A percentile compares a stretch with the other conserved stretches of the same genome.
Evolutionary conservation across 2,888 invertebrate genomes (phyloP).

Genomic region (Erebia ligea): DNA sequence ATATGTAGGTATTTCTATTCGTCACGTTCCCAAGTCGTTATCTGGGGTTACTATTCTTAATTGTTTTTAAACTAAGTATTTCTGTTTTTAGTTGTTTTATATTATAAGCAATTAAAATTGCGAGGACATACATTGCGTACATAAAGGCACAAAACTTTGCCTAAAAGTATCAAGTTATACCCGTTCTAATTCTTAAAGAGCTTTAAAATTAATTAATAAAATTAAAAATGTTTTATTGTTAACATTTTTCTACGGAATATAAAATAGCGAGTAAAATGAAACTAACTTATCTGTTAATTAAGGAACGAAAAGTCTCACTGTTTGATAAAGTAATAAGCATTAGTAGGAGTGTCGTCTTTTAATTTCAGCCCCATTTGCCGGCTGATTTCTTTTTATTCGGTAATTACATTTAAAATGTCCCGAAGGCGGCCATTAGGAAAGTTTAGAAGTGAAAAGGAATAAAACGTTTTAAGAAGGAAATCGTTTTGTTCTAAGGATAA

Average conservation of each 20-base stretch:
- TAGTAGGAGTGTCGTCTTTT: constrained; percentile 28
- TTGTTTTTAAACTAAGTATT: too few relatives aligned
- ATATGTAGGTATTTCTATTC: too few relatives aligned
- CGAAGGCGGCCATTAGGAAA: constrained; percentile 33
- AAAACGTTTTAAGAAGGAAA: constrained; percentile 32
- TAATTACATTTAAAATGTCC: constrained; percentile 34
- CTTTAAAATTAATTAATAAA: neutral
- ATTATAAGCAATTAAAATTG: too few relatives aligned
- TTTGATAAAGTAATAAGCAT: constrained; percentile 30
- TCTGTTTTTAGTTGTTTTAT: too few relatives aligned
- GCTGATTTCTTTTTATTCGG: constrained; percentile 30
- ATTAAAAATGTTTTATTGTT: constrained; percentile 17
- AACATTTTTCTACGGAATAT: constrained; percentile 7
- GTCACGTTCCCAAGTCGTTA: too few relatives aligned
- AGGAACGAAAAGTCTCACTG: constrained; percentile 19
- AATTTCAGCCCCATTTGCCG: constrained; percentile 28
- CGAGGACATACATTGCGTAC: too few relatives aligned
- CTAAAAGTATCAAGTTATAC: neutral
- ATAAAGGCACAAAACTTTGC: neutral
- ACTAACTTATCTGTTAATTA: constrained; percentile 24
- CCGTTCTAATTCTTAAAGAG: too few relatives aligned
- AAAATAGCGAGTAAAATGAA: constrained; percentile 10
- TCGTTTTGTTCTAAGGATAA: constrained; percentile 27
- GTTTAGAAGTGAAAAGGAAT: constrained; percentile 33
- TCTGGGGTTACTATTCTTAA: too few relatives aligned